phyloP scores from a whole-genome alignment of 2,888 invertebrate genomes.

The Drosophila silvestris region DNA sequence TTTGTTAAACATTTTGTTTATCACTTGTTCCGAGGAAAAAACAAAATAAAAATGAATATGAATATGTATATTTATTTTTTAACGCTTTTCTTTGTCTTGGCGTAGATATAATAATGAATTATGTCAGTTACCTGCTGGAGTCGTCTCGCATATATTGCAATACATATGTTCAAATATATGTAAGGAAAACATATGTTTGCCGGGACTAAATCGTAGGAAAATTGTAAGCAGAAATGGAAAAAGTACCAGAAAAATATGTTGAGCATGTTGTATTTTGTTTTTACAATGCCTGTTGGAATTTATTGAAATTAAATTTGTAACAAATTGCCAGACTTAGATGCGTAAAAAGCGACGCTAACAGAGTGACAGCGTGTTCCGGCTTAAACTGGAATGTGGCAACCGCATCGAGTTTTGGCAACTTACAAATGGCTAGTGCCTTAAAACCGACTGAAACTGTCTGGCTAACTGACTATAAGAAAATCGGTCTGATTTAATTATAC shows the following conservation, averaged over 20 bases:
- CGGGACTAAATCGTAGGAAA: conserved; percentile 49
- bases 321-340: conserved; percentile 25
- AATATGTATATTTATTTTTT: background rate
- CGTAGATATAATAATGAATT: conserved; percentile 1
- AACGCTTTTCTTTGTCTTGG: conserved; percentile 16
- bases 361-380: conserved; percentile 57
- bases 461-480: conserved; percentile 8
- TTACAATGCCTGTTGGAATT: conserved; percentile 38
- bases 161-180: background rate
- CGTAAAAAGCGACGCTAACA: conserved; percentile 31
- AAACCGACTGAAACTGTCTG: conserved; percentile 12
- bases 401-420: conserved; percentile 48
- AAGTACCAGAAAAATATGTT: conserved; percentile 13
- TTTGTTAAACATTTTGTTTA: conserved; percentile 23
- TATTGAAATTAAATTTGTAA: conserved; percentile 61
- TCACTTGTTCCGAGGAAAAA: conserved; percentile 21
- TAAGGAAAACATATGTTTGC: conserved; percentile 57
- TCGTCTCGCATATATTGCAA: conserved; percentile 13
- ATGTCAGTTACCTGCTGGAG: conserved; percentile 33
- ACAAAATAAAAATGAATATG: background rate
- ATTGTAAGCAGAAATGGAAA: conserved; percentile 22
- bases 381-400: conserved; percentile 62
- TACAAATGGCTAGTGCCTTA: conserved; percentile 26
- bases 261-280: conserved; percentile 30
- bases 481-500: conserved; percentile 9